Conservation (phyloP, 92 coral and sea anemone species). For the Isaurus tuberculatus region DNA sequence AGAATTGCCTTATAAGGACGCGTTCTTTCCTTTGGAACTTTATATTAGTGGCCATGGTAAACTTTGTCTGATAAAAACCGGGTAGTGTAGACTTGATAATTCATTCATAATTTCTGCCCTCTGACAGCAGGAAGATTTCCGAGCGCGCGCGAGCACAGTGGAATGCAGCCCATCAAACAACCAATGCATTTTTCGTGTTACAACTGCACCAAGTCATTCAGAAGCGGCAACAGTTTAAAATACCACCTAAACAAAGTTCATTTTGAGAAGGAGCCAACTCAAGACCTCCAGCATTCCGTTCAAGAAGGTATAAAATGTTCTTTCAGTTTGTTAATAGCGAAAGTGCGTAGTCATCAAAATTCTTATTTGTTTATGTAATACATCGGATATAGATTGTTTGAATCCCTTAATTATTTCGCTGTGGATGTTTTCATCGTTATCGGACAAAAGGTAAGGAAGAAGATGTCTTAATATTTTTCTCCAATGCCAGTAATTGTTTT, state of each 20-base stretch:
- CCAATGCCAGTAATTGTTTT: too few species aligned
- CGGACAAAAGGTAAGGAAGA: too few species aligned
- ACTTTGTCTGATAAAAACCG: background rate
- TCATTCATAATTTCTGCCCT: background rate
- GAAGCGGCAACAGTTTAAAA: constrained; percentile 79
- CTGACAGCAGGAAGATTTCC: background rate
- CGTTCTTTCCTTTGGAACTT: background rate
- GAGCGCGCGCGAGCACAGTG: background rate
- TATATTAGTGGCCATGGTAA: background rate
- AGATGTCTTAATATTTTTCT: too few species aligned
- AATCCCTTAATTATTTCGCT: too few species aligned
- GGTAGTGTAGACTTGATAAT: background rate
- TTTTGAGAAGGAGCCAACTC: constrained; percentile 39
- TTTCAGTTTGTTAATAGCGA: background rate
- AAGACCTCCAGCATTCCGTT: constrained; percentile 14
- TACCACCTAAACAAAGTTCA: constrained; percentile 75
- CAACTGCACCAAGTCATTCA: constrained; percentile 74
- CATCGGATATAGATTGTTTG: background rate
- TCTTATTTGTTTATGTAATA: background rate
- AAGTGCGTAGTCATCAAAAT: constrained; percentile 40
- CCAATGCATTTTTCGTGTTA: constrained; percentile 66
- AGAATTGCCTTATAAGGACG: background rate
- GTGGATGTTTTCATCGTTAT: too few species aligned
- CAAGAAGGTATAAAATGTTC: constrained; percentile 20
- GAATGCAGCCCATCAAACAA: constrained; percentile 74